Evolutionary conservation across 2,113 vertebrate genomes (phyloP).

Genomic region (Mugil cephalus): DNA sequence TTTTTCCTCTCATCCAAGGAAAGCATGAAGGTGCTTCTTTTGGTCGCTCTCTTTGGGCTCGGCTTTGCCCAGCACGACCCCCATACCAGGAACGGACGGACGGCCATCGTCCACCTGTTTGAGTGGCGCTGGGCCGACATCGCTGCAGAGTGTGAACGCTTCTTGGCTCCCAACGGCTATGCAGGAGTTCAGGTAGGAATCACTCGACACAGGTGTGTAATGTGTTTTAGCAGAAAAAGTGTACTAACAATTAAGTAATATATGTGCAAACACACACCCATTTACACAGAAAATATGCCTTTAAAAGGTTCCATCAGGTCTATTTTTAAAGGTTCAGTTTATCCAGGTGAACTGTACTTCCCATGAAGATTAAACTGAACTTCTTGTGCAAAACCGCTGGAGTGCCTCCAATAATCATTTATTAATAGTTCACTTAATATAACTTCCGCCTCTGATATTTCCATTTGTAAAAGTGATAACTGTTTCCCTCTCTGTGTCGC

Average conservation of each 20-base stretch:
- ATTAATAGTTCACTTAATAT: no score
- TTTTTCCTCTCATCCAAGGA: constrained; percentile 21
- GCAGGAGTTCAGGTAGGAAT: constrained; percentile 92
- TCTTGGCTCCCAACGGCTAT: constrained; percentile 89
- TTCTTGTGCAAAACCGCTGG: no score
- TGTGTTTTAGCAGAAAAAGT: no score
- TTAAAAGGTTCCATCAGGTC: no score
- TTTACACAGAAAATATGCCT: no score
- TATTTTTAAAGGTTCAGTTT: no score
- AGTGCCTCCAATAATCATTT: no score
- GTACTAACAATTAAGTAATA: no score
- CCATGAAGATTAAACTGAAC: no score
- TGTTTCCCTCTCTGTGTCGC: constrained; percentile 5
- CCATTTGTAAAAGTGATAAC: not conserved
- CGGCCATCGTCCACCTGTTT: constrained; percentile 92
- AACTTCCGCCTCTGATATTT: not conserved
- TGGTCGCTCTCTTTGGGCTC: constrained; percentile 79
- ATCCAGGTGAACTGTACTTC: no score
- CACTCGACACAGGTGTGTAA: not conserved
- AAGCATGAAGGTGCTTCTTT: constrained; percentile 85
- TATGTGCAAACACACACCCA: no score
- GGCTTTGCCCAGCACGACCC: constrained; percentile 86
- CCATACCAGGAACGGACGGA: constrained; percentile 76
- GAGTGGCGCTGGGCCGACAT: constrained; percentile 95
- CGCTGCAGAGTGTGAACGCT: constrained; percentile 92